Conservation (phyloP, 2,888 invertebrate species). For the Ecliptopera silaceata region DNA sequence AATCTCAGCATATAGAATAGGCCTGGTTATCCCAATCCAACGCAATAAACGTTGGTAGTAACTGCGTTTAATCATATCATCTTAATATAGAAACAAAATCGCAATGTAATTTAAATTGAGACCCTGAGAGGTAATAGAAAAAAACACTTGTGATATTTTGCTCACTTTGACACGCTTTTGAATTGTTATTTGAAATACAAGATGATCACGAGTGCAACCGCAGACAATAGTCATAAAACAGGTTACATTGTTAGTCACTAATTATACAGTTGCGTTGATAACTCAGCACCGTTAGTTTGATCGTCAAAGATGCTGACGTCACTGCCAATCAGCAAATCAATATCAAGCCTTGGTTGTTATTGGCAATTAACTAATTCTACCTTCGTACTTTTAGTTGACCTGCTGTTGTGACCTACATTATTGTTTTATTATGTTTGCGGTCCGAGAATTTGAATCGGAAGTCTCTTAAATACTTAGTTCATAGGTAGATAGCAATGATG, state of each 20-base stretch:
- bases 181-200: background rate
- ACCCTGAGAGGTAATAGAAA: no score
- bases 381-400: conserved; percentile 41
- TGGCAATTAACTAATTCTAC: conserved; percentile 51
- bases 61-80: no score
- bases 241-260: conserved; percentile 17
- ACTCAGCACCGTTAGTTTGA: conserved; percentile 35
- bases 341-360: conserved; percentile 47
- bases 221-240: conserved; percentile 15
- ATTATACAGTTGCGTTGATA: conserved; percentile 25
- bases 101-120: no score
- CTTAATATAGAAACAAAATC: no score
- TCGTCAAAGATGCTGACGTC: conserved; percentile 41
- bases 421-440: conserved; percentile 14
- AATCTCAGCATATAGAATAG: no score
- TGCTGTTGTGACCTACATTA: conserved; percentile 28
- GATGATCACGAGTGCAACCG: background rate
- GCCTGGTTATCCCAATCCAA: no score
- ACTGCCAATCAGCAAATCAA: conserved; percentile 45
- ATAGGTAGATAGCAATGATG: no score
- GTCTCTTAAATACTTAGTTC: no score
- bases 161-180: background rate
- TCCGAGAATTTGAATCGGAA: background rate
- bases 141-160: no score
- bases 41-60: no score